phyloP scores from a whole-genome alignment of 2,113 vertebrate genomes.

The Stomatorhinus ivindoensis region DNA sequence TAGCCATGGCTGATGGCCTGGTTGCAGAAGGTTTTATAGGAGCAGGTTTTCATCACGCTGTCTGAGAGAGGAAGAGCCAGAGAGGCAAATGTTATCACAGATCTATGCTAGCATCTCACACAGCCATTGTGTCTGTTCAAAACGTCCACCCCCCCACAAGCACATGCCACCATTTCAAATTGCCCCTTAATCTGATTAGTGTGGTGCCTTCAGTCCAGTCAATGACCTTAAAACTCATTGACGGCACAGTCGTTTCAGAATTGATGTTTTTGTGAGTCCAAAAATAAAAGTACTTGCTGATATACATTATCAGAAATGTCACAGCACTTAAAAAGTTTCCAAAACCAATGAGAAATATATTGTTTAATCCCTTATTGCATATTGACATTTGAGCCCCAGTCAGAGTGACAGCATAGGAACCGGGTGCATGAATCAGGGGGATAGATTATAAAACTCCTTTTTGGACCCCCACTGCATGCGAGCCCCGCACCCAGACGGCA shows the following conservation, averaged over 20 bases:
- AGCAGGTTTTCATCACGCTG: constrained; percentile 83
- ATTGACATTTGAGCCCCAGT: background rate
- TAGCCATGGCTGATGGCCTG: constrained; percentile 70
- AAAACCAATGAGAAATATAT: background rate
- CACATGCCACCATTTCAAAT: constrained; percentile 4
- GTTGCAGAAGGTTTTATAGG: constrained; percentile 79
- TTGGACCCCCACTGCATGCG: constrained; percentile 36
- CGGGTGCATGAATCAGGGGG: background rate
- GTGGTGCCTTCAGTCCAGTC: background rate
- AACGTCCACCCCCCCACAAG: background rate
- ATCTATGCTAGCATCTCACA: background rate
- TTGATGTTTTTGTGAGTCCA: background rate
- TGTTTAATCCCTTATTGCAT: background rate
- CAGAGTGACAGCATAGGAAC: background rate
- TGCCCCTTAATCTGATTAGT: background rate
- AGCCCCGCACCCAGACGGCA: constrained; percentile 38
- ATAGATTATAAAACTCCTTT: background rate
- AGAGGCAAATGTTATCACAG: constrained; percentile 12
- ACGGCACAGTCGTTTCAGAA: background rate
- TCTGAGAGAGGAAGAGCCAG: constrained; percentile 48
- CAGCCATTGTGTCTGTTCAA: background rate
- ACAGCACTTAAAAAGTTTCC: background rate
- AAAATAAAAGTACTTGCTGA: background rate
- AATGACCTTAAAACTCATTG: background rate
- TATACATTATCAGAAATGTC: background rate